Evolutionary conservation across 2,797 vertebrate species (phyloP), one percentile per base, ranked within the genome.

Genomic region (Sebastes taczanowskii): DNA sequence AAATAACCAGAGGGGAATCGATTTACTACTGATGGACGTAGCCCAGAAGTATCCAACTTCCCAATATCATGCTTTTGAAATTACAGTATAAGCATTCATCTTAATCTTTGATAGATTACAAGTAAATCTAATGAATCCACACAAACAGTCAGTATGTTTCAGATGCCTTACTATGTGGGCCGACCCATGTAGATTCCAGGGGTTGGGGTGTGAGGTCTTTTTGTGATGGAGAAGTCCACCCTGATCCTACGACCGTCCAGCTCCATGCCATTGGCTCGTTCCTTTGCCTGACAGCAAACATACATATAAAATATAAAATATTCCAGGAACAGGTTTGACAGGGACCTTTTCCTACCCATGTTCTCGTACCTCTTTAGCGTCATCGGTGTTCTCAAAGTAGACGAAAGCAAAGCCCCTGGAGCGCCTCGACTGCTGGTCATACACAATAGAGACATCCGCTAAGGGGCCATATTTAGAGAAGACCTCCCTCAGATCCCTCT

Each of bases 171-270:
- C 98, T 98, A 99, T 80, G 98, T 99, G 49, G 98, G 98, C 82
- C 97, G 96, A 56, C 98, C 98, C 98, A 99, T 99, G 74, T 99
- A 99, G 91, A 99, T 98, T 85, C 98, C 98, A 88, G 98, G 98
- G 14, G 98, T 99, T 49, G 98, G 98, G 5, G 98, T 99, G 92
- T 99, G 98, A 76, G 98, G 97, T 90, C 98, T 96, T 92, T 99
- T 98, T 13, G 98, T 99, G 88, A 99, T 99, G 34, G 98, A 99
- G 81, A 97, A 99, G 90, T 99, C 98, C 62, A 99, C 98, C 81
- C 98, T 91, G 82, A 99, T 99, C 76, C 97, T 96, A 25, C 98
- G 97, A 5, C 98, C 98, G 73, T 99, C 98, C 92, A 99, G 94
- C 87, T 99, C 98, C 98, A 99, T 99, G 83, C 98, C 97, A 85